A percentile compares a stretch with the other conserved stretches of the same genome.
These are phyloP conservation scores for Megaceryle torquata DNA, from an alignment of 2,113 vertebrate species.

Conservation along the genomic window DNA sequence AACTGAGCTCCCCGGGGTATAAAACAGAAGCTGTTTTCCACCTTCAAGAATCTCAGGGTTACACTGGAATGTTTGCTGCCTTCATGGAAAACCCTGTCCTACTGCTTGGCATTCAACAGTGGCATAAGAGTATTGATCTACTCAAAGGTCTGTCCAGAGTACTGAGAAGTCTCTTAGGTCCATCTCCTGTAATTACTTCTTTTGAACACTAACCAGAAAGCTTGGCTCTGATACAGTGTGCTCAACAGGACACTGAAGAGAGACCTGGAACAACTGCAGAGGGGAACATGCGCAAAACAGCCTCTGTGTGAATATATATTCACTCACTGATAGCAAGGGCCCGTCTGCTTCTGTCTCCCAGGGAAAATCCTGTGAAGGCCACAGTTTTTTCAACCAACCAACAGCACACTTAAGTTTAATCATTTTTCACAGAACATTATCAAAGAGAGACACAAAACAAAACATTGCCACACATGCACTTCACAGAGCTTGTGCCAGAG, in stretches of 20 bases:
- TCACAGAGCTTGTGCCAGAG: neutral
- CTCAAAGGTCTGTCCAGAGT: neutral
- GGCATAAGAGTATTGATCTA: neutral
- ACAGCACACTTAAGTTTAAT: neutral
- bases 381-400: neutral
- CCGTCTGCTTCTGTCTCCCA: neutral
- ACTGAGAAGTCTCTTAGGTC: neutral
- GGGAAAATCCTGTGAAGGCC: neutral
- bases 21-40: neutral
- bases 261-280: neutral
- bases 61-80: neutral
- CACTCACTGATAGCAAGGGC: neutral
- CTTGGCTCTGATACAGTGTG: neutral
- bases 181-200: neutral
- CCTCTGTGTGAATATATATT: neutral
- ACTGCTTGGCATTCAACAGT: neutral
- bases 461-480: neutral
- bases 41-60: neutral
- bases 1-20: accelerated
- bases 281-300: neutral
- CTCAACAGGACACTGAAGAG: neutral
- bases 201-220: neutral
- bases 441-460: neutral
- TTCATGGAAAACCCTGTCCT: neutral
- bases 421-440: neutral